These are phyloP conservation scores for Parasteatoda tepidariorum DNA, from an alignment of 1,140 invertebrate genomes.

Conservation along the genomic window DNA sequence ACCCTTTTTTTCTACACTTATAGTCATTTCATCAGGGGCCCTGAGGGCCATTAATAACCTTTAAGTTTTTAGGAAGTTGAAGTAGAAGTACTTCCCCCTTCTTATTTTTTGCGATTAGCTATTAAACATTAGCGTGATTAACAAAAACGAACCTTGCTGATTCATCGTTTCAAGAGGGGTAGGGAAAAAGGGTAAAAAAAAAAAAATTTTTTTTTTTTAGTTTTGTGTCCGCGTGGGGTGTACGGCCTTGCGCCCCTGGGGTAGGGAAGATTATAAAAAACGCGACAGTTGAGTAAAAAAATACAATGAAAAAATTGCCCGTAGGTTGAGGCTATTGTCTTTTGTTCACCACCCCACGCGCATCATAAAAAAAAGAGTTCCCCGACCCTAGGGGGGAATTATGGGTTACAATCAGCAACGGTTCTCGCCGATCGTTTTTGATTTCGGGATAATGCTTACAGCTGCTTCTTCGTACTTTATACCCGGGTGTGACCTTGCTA, in stretches of 20 bases:
- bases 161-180: slow-evolving; percentile 27
- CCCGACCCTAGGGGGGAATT: slow-evolving; percentile 48
- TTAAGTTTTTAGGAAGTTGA: slow-evolving; percentile 5
- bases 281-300: neutral
- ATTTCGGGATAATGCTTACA: slow-evolving; percentile 19
- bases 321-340: slow-evolving; percentile 45
- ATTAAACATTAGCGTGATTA: slow-evolving; percentile 59
- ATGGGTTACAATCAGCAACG: slow-evolving; percentile 14
- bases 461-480: slow-evolving; percentile 11
- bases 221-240: neutral
- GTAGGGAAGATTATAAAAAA: slow-evolving; percentile 13
- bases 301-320: slow-evolving; percentile 11
- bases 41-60: slow-evolving; percentile 45
- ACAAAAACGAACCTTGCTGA: slow-evolving; percentile 38
- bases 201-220: slow-evolving; percentile 14
- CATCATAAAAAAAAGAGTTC: slow-evolving; percentile 51
- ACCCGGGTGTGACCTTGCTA: too few relatives aligned
- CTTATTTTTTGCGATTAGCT: slow-evolving; percentile 47
- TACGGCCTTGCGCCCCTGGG: slow-evolving; percentile 4
- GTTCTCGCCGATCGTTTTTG: slow-evolving; percentile 36
- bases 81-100: too few relatives aligned
- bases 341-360: slow-evolving; percentile 44
- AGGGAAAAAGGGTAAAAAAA: neutral
- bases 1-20: slow-evolving; percentile 21
- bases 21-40: neutral